Conservation (phyloP, 2,113 vertebrate species). For the Mionectes macconnelli region DNA sequence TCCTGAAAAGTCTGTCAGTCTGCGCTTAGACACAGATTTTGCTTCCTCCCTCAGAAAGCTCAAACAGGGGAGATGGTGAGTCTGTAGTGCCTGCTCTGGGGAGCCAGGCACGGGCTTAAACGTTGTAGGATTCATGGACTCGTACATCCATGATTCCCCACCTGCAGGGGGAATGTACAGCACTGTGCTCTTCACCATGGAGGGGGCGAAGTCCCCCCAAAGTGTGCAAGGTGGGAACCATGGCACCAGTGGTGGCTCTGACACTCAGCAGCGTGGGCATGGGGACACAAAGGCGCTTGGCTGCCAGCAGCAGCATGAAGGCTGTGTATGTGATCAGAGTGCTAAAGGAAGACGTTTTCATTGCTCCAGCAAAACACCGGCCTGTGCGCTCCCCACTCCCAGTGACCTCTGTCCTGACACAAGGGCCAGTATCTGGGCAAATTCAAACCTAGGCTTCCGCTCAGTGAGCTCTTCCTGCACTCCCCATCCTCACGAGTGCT, state of each 20-base stretch:
- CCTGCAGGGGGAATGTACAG: neutral
- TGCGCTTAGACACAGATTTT: neutral
- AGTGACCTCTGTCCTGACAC: neutral
- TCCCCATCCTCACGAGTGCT: accelerated
- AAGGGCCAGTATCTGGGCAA: neutral
- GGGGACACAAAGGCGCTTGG: neutral
- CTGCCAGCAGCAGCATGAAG: neutral
- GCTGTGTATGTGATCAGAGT: neutral
- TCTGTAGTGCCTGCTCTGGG: neutral
- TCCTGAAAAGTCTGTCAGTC: neutral
- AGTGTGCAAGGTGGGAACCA: neutral
- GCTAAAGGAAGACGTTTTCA: neutral
- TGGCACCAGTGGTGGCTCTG: neutral
- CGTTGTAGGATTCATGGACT: neutral
- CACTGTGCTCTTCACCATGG: neutral
- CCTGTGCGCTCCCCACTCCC: neutral
- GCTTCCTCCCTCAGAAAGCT: neutral
- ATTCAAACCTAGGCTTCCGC: neutral
- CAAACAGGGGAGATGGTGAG: neutral
- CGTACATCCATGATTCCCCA: accelerated
- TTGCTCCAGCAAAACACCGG: neutral
- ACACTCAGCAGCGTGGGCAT: neutral
- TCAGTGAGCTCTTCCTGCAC: neutral
- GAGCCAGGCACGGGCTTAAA: neutral
- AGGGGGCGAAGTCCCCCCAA: neutral